Evolutionary conservation across 30 jellyfish, hydroid and myxozoan species (phyloP), one percentile per base, ranked within the genome.

Genomic region (Chrysaora quinquecirrha): DNA sequence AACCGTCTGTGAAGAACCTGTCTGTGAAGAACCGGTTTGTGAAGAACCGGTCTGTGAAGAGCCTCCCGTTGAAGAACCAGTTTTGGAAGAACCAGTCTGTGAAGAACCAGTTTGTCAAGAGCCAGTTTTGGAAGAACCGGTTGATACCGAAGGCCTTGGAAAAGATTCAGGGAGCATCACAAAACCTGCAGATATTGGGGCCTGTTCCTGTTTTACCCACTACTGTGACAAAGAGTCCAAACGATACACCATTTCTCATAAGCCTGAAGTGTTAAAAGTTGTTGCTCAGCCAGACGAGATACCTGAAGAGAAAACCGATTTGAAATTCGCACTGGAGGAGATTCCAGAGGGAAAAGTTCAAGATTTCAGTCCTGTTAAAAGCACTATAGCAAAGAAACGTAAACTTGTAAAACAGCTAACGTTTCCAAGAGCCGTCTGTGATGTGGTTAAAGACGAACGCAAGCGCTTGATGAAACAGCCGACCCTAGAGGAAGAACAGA

Each of bases 31-130:
- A 3, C 68, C 68, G 25, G 68, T 52, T 3, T 52, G 68, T 20
- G 68, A 52, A 52, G 68, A 52, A 19, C 68, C 68, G 19, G 27
- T 52, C 68, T 52, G 68, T 52, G 68, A 20, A 52, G 68, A 52
- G 9, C 68, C 29, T 3, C 27, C 25, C 29, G 2, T 12, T 52
- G 68, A 52, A 20, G 68, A 52, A 3, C 68, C 68, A 52, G 68
- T 52, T 3, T 52, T 12, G 4, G 29, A 10, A 52, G 68, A 52
- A 19, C 68, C 68, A 52, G 68, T 52, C 68, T 10, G 68, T 52
- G 68, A 52, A 52, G 68, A 52, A 19, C 68, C 68, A 52, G 68
- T 52, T 25, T 52, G 24, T 52, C 27, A 52, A 52, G 68, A 52
- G 29, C 68, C 68, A 52, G 68, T 52, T 25, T 52, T 12, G 9